Evolutionary conservation across 2,888 invertebrate genomes (phyloP).

Genomic region (Cylloceria caligata): DNA sequence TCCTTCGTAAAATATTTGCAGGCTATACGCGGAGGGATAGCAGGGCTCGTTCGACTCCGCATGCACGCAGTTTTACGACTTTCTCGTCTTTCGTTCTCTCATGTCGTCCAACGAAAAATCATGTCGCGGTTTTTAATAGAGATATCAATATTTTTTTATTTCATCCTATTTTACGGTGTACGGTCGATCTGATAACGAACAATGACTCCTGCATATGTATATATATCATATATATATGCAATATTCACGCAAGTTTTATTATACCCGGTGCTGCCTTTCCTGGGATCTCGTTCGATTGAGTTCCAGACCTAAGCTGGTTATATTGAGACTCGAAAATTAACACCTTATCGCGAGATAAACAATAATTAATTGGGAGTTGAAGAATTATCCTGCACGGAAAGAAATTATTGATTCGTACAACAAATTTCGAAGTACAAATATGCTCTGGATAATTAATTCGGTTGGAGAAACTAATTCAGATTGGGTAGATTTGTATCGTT

Average conservation of each 20-base stretch:
- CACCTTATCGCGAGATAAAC: constrained; percentile 56
- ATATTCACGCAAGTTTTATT: not conserved
- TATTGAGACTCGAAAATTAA: constrained; percentile 6
- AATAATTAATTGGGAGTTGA: constrained; percentile 40
- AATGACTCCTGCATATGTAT: too few relatives aligned
- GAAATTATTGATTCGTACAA: too few relatives aligned
- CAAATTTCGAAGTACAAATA: too few relatives aligned
- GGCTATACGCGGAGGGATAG: constrained; percentile 28
- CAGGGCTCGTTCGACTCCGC: not conserved
- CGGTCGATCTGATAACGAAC: too few relatives aligned
- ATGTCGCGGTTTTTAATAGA: constrained; percentile 24
- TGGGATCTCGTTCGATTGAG: not conserved
- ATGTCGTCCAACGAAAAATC: not conserved
- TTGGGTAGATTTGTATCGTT: too few relatives aligned
- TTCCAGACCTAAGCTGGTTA: not conserved
- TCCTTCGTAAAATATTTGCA: constrained; percentile 70
- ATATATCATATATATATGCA: too few relatives aligned
- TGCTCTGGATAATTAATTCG: too few relatives aligned
- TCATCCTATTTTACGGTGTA: constrained; percentile 20
- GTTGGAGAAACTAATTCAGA: too few relatives aligned
- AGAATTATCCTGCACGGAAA: too few relatives aligned
- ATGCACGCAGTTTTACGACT: constrained; percentile 23
- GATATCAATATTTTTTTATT: not conserved
- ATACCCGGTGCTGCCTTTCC: not conserved
- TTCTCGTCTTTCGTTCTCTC: not conserved